Evolutionary conservation across 2,113 vertebrate species (phyloP).

Genomic region (Halichoerus grypus): DNA sequence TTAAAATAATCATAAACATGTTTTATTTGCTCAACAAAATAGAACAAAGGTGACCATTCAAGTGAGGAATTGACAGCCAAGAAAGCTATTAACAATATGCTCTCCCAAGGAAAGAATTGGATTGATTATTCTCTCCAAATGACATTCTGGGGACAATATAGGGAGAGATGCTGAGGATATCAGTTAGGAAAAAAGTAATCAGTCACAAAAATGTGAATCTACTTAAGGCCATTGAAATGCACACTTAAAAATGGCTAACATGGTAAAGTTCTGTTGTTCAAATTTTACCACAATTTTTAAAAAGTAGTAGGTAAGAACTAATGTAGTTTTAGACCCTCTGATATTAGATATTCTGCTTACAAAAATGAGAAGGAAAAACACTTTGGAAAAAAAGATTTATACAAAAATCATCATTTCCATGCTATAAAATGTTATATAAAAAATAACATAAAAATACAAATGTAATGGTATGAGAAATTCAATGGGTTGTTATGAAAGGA

Average conservation of each 20-base stretch:
- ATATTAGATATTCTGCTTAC: not conserved
- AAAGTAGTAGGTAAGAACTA: not conserved
- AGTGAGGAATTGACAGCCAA: not conserved
- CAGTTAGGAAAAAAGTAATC: not conserved
- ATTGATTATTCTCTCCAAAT: not conserved
- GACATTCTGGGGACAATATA: not conserved
- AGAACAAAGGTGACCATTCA: not conserved
- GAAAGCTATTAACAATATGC: not conserved
- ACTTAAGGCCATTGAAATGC: not conserved
- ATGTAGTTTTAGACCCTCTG: not conserved
- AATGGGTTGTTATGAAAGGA: not conserved
- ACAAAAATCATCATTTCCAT: not conserved
- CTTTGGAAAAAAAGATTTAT: not conserved
- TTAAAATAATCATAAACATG: not conserved
- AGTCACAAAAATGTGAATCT: not conserved
- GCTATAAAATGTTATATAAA: not conserved
- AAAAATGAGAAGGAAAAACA: not conserved
- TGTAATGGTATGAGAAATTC: not conserved
- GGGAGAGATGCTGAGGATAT: not conserved
- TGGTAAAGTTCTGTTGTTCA: not conserved
- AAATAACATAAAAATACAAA: not conserved
- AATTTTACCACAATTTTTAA: not conserved
- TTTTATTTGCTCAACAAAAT: not conserved
- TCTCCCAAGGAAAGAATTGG: not conserved
- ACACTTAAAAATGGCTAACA: not conserved